phyloP scores from a whole-genome alignment of 1,140 invertebrate genomes.

The Neoseiulus cucumeris region DNA sequence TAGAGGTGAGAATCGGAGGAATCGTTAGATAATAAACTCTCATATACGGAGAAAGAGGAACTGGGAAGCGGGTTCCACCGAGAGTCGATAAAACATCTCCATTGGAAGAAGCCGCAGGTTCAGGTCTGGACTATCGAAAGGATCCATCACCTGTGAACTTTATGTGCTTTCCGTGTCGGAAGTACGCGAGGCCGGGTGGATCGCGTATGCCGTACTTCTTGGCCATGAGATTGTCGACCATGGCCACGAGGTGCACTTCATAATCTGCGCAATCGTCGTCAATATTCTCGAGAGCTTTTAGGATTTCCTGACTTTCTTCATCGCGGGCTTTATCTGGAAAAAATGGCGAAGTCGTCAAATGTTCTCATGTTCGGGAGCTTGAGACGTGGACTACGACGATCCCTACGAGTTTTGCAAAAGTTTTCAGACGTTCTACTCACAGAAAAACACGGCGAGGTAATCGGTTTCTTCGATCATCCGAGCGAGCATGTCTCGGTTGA shows the following conservation, averaged over 20 bases:
- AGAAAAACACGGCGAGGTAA: slow-evolving; percentile 76
- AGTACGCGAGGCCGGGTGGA: slow-evolving; percentile 72
- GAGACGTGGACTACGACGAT: no score
- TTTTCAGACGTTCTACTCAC: slow-evolving; percentile 43
- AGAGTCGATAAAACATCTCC: no score
- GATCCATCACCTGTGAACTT: slow-evolving; percentile 53
- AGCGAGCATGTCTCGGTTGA: slow-evolving; percentile 57
- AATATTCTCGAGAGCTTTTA: slow-evolving; percentile 66
- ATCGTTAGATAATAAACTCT: neutral
- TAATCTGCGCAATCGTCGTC: slow-evolving; percentile 77
- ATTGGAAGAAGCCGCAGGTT: neutral
- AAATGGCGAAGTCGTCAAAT: neutral
- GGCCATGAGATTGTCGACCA: slow-evolving; percentile 68
- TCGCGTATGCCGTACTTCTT: slow-evolving; percentile 79
- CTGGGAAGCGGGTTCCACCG: neutral
- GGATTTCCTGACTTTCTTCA: slow-evolving; percentile 29
- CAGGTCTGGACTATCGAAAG: neutral
- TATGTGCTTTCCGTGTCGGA: slow-evolving; percentile 67
- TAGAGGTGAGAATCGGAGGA: slow-evolving; percentile 17
- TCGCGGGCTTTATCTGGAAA: slow-evolving; percentile 53
- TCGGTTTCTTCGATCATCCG: slow-evolving; percentile 74
- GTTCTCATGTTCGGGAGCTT: no score
- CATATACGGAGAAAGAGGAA: neutral
- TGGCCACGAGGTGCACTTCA: slow-evolving; percentile 75
- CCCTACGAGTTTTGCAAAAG: neutral